Percentiles rank a stretch among this genome's conserved stretches.
These are phyloP conservation scores for Cherax destructor DNA, from an alignment of 1,140 invertebrate species.

Conservation along the genomic window DNA sequence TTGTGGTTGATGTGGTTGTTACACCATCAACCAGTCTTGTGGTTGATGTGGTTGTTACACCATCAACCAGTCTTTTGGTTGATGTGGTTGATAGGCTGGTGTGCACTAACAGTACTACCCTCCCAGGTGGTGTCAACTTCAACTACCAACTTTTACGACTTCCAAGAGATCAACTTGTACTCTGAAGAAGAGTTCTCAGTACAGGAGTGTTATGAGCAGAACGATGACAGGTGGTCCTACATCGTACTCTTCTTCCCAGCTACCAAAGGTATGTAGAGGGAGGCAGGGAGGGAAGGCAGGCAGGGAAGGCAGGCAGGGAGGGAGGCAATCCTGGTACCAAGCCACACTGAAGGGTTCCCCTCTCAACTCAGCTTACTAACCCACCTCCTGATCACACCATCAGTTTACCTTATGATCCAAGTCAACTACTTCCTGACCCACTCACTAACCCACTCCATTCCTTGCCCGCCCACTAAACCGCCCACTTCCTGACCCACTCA, in stretches of 20 bases:
- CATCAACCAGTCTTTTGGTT: not conserved
- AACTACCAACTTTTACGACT: constrained; percentile 27
- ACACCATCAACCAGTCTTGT: not conserved
- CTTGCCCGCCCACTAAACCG: too few species aligned
- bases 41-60: not conserved
- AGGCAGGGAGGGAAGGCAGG: too few species aligned
- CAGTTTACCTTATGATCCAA: too few species aligned
- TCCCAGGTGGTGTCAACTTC: not conserved
- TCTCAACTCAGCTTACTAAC: too few species aligned
- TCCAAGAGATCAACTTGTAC: not conserved
- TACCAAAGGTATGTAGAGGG: not conserved
- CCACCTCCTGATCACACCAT: too few species aligned
- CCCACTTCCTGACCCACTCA: too few species aligned
- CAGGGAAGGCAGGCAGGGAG: too few species aligned
- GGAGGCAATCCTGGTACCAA: too few species aligned
- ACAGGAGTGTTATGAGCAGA: constrained; percentile 30
- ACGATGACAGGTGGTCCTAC: constrained; percentile 29
- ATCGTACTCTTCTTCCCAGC: constrained; percentile 47
- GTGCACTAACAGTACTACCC: too few species aligned
- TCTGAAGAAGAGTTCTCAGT: constrained; percentile 21
- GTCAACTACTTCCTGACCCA: too few species aligned
- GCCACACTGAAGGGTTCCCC: too few species aligned
- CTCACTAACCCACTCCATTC: too few species aligned
- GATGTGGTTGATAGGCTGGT: not conserved
- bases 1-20: not conserved